These are phyloP conservation scores for Sarcophaga caerulescens DNA, from an alignment of 2,888 invertebrate genomes.

Conservation along the genomic window DNA sequence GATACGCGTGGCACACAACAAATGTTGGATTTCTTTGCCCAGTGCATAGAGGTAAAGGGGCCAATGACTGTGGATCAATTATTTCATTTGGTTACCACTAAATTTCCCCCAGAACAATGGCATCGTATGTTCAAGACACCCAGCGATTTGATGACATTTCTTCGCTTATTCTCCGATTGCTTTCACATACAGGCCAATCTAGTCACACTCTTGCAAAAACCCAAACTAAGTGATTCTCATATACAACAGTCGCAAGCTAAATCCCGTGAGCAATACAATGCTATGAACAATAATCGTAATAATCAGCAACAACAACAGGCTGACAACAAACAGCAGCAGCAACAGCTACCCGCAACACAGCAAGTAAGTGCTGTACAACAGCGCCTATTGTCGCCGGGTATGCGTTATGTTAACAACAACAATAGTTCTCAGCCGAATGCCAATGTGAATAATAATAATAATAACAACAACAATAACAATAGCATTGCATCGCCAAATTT, in stretches of 20 bases:
- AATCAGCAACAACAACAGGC: conserved; percentile 72
- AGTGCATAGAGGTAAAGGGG: conserved; percentile 90
- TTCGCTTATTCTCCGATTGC: conserved; percentile 96
- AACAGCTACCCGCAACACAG: conserved; percentile 34
- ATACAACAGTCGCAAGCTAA: conserved; percentile 81
- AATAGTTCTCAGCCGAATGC: conserved; percentile 59
- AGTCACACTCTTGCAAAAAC: conserved; percentile 90
- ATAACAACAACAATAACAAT: conserved; percentile 72
- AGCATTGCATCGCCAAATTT: conserved; percentile 78
- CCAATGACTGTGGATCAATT: conserved; percentile 93
- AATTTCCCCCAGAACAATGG: conserved; percentile 90
- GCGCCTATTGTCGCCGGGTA: conserved; percentile 76
- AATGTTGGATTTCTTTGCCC: conserved; percentile 90
- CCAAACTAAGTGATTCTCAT: conserved; percentile 85
- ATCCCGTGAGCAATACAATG: conserved; percentile 80
- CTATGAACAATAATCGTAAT: conserved; percentile 76
- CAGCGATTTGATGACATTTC: conserved; percentile 93
- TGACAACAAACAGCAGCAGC: conserved; percentile 38
- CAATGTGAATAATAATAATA: conserved; percentile 71
- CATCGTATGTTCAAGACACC: conserved; percentile 94
- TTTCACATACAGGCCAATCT: conserved; percentile 96
- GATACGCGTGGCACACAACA: conserved; percentile 92
- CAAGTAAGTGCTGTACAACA: conserved; percentile 76
- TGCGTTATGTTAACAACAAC: conserved; percentile 72
- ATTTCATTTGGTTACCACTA: conserved; percentile 89